These are phyloP conservation scores for Oreochromis spilurus DNA, from an alignment of 2,113 vertebrate species.

Conservation along the genomic window DNA sequence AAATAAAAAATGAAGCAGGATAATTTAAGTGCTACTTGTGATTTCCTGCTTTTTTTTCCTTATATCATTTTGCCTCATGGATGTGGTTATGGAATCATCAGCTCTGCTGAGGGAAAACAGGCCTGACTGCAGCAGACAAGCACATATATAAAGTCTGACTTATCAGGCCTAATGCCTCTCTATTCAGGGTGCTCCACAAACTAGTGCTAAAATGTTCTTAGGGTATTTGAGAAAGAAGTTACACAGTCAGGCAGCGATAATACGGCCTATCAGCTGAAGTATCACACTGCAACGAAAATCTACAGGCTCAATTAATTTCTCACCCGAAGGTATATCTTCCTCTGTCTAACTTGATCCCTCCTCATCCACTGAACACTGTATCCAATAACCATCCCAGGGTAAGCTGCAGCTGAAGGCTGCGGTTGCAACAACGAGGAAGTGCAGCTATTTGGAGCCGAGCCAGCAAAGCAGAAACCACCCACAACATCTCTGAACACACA, in stretches of 20 bases:
- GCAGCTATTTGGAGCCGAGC: constrained; percentile 9
- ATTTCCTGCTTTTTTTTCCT: constrained; percentile 46
- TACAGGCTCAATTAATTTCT: constrained; percentile 48
- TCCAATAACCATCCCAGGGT: constrained; percentile 27
- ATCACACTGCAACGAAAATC: constrained; percentile 14
- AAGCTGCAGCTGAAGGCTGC: constrained; percentile 28
- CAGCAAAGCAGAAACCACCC: constrained; percentile 16
- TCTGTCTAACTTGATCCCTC: constrained; percentile 9
- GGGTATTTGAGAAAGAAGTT: constrained; percentile 13
- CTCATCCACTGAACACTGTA: not conserved
- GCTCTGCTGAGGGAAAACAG: constrained; percentile 19
- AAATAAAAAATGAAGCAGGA: constrained; percentile 49
- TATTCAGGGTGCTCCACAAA: not conserved
- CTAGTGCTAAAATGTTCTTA: not conserved
- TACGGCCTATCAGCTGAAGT: not conserved
- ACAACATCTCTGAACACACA: not conserved
- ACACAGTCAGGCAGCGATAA: not conserved
- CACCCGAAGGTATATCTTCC: constrained; percentile 25
- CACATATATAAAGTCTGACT: constrained; percentile 18
- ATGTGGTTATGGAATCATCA: constrained; percentile 36
- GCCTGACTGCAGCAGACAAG: constrained; percentile 17
- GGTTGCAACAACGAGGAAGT: not conserved
- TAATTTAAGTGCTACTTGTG: constrained; percentile 65
- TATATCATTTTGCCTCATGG: constrained; percentile 20
- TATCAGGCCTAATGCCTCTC: constrained; percentile 30